Evolutionary conservation across 2,888 invertebrate species (phyloP).

Genomic region (Glyphotaelius pellucidus): DNA sequence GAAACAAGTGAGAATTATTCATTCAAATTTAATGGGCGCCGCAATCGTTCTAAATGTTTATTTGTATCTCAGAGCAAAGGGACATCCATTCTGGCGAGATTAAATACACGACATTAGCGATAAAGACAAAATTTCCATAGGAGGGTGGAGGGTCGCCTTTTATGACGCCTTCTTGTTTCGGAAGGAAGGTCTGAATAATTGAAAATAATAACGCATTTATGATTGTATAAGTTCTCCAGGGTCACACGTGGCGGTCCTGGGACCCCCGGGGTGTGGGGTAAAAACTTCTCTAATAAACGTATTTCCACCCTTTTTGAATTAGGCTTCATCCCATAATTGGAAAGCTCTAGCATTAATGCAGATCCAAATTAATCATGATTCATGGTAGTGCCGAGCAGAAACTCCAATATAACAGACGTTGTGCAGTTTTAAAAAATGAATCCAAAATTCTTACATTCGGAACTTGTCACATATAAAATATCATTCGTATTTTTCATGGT

Average conservation of each 20-base stretch:
- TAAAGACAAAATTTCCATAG: conserved; percentile 11
- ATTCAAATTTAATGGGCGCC: conserved; percentile 33
- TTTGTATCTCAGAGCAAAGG: conserved; percentile 36
- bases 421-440: no score
- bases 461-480: no score
- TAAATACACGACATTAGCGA: conserved; percentile 41
- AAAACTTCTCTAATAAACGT: background rate
- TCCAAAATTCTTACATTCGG: no score
- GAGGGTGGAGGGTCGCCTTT: background rate
- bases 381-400: background rate
- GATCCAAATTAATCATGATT: background rate
- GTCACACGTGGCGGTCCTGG: background rate
- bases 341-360: background rate
- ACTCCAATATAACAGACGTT: no score
- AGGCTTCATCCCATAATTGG: background rate
- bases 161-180: conserved; percentile 38
- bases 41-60: conserved; percentile 34
- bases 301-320: background rate
- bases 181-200: conserved; percentile 54
- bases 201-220: conserved; percentile 60
- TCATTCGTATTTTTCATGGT: no score
- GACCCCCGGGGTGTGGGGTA: background rate
- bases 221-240: background rate
- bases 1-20: conserved; percentile 24
- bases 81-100: conserved; percentile 34